Conservation (phyloP, 2,888 invertebrate species). For the Seira musarum region DNA sequence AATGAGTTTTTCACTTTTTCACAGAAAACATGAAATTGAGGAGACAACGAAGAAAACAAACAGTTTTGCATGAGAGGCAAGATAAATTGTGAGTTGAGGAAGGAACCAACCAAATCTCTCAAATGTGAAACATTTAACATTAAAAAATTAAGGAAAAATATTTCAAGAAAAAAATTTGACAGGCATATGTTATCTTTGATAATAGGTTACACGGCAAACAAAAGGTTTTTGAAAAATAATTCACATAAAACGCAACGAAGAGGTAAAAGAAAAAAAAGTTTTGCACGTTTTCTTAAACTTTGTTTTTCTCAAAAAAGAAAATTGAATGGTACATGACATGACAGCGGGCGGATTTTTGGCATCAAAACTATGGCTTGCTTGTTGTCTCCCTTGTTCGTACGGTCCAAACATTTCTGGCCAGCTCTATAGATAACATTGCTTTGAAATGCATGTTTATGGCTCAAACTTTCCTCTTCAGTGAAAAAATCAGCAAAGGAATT, state of each 20-base stretch:
- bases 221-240: neutral
- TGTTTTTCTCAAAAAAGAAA: constrained; percentile 30
- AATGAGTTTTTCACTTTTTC: neutral
- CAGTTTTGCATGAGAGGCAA: too few relatives aligned
- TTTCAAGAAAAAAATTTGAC: neutral
- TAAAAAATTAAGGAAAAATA: neutral
- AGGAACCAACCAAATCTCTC: too few relatives aligned
- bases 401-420: constrained; percentile 27
- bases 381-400: constrained; percentile 28
- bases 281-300: constrained; percentile 24
- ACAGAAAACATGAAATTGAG: neutral
- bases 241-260: neutral
- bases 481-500: neutral
- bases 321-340: constrained; percentile 37
- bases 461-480: neutral
- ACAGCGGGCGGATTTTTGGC: constrained; percentile 47
- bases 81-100: too few relatives aligned
- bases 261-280: neutral
- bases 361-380: constrained; percentile 28
- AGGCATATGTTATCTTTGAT: constrained; percentile 4
- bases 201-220: neutral
- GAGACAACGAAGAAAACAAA: neutral
- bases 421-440: neutral
- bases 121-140: too few relatives aligned
- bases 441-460: neutral